Conservation (phyloP, 2,797 vertebrate species). For the Sciurus vulgaris region DNA sequence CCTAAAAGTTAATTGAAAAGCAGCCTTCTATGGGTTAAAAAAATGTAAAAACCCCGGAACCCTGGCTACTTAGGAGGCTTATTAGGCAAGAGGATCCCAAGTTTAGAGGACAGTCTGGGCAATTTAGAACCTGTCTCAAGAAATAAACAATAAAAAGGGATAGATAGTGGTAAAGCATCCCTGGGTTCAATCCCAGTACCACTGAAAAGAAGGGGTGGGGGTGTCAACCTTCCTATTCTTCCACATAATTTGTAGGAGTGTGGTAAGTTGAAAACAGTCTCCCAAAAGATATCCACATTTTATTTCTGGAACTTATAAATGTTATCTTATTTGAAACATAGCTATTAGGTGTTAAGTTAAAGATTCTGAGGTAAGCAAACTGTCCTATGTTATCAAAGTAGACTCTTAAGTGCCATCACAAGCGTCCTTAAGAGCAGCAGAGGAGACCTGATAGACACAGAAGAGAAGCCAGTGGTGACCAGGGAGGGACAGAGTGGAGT, state of each 20-base stretch:
- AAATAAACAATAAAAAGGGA: no score
- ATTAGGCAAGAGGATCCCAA: no score
- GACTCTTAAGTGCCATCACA: background rate
- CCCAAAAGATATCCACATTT: background rate
- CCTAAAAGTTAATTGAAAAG: constrained; percentile 40
- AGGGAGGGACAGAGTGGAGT: accelerated
- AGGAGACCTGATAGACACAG: background rate
- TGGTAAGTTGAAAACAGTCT: background rate
- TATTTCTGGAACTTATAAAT: background rate
- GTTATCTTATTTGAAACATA: background rate
- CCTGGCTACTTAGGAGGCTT: no score
- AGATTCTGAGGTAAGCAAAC: background rate
- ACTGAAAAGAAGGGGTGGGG: no score
- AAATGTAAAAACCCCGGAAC: no score
- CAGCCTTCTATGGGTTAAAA: background rate
- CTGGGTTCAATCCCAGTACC: no score
- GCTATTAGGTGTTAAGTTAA: background rate
- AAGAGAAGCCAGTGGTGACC: background rate
- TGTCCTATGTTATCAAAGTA: background rate
- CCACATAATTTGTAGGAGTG: background rate
- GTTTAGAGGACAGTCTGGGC: no score
- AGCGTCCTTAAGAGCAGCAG: background rate
- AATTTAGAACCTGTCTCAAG: no score
- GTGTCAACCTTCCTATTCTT: background rate
- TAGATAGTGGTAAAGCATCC: no score